Percentiles rank a stretch among this genome's conserved stretches.
Conservation (phyloP, 2,113 vertebrate species). For the Crotophaga sulcirostris region DNA sequence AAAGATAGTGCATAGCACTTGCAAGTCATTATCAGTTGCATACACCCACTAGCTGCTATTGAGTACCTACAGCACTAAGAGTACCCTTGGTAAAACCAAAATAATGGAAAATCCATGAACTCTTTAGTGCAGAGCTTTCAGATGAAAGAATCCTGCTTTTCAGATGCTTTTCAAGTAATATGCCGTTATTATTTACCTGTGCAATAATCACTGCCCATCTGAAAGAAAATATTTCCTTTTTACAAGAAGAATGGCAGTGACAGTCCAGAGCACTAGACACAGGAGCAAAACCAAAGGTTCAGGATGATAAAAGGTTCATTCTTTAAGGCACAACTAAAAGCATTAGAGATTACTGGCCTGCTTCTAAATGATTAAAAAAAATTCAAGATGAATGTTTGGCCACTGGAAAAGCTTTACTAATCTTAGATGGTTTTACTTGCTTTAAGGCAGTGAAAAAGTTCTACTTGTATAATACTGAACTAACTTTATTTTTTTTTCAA, state of each 20-base stretch:
- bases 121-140: neutral
- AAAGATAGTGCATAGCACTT: neutral
- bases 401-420: neutral
- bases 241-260: neutral
- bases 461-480: neutral
- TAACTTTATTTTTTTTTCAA: neutral
- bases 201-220: neutral
- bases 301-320: neutral
- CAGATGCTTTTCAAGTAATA: neutral
- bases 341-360: neutral
- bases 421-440: neutral
- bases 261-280: neutral
- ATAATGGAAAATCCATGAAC: neutral
- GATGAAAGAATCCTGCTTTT: neutral
- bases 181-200: neutral
- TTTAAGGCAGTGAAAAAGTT: neutral
- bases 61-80: neutral
- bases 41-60: neutral
- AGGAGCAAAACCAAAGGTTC: neutral
- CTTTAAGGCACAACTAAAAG: neutral
- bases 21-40: neutral
- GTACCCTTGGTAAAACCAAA: neutral
- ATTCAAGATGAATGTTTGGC: neutral
- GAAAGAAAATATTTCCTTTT: neutral
- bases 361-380: neutral